These are phyloP conservation scores for Upupa epops DNA, from an alignment of 2,113 vertebrate genomes.

Conservation along the genomic window DNA sequence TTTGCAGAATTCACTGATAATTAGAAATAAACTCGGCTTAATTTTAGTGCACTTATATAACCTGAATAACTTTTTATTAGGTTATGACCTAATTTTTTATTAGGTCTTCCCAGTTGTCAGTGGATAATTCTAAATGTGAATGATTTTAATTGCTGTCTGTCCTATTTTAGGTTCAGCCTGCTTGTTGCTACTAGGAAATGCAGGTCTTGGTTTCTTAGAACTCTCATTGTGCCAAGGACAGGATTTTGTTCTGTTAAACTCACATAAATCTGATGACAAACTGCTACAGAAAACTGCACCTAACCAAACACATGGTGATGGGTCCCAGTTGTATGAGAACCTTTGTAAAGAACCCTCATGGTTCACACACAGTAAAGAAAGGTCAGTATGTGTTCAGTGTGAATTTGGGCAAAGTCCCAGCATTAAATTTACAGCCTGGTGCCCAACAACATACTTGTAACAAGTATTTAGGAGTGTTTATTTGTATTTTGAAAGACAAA, in stretches of 20 bases:
- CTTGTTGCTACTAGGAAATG: not conserved
- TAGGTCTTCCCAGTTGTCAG: not conserved
- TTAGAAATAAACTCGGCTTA: not conserved
- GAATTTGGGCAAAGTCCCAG: accelerated
- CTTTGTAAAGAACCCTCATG: not conserved
- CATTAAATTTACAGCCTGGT: not conserved
- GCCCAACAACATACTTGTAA: not conserved
- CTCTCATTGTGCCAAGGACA: not conserved
- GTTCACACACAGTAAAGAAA: not conserved
- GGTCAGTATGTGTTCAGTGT: not conserved
- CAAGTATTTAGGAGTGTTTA: not conserved
- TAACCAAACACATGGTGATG: not conserved
- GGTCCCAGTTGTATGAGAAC: not conserved
- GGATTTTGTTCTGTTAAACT: not conserved
- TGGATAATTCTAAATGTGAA: not conserved
- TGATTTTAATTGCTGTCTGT: not conserved
- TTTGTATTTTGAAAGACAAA: not conserved
- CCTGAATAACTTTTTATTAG: not conserved
- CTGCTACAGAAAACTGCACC: not conserved
- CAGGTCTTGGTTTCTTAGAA: not conserved
- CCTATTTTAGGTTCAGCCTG: not conserved
- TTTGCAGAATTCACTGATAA: not conserved
- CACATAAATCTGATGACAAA: not conserved
- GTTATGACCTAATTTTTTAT: not conserved
- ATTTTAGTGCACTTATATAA: not conserved